Conservation (phyloP, 2,797 vertebrate species). For the Tauraco hartlaubi region DNA sequence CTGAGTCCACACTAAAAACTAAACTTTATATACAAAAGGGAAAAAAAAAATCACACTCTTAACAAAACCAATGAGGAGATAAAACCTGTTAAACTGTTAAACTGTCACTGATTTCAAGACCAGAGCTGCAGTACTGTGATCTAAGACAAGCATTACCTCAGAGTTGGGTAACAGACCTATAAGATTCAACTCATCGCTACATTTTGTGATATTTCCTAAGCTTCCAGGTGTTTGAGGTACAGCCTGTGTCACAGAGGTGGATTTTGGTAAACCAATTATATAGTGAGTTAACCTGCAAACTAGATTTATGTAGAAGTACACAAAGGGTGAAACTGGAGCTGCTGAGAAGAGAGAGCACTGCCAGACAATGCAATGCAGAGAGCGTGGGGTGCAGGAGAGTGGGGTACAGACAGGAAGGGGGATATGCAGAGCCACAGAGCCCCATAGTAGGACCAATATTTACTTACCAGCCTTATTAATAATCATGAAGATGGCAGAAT, state of each 20-base stretch:
- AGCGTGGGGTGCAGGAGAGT: neutral
- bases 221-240: neutral
- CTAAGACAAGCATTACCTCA: neutral
- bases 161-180: neutral
- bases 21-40: fast-evolving
- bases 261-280: neutral
- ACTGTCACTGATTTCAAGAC: neutral
- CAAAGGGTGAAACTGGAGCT: neutral
- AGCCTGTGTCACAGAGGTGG: neutral
- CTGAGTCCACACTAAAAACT: neutral
- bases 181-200: neutral
- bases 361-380: neutral
- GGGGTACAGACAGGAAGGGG: neutral
- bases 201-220: neutral
- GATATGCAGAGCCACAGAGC: neutral
- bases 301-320: neutral
- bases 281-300: neutral
- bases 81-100: neutral
- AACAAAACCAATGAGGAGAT: neutral
- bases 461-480: neutral
- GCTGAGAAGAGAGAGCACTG: neutral
- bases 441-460: neutral
- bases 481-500: neutral
- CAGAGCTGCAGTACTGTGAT: neutral
- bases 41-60: fast-evolving